Conservation (phyloP, 2,113 vertebrate species). For the Passer montanus region DNA sequence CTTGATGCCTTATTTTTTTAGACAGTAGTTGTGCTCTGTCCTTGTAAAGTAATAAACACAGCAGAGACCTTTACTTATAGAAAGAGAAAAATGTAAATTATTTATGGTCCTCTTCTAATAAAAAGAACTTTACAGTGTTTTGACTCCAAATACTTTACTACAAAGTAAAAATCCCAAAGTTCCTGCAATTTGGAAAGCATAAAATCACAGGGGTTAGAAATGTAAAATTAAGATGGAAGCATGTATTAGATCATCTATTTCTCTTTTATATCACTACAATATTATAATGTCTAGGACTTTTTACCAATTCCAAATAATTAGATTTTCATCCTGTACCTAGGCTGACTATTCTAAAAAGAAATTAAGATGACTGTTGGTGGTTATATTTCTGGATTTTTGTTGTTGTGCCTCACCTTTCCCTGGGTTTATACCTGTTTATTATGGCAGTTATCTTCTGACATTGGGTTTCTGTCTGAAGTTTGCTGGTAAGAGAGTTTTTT, state of each 20-base stretch:
- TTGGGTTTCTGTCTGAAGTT: neutral
- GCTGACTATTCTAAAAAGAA: neutral
- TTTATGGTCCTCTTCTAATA: neutral
- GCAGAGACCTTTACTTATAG: neutral
- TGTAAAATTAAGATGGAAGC: neutral
- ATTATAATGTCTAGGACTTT: neutral
- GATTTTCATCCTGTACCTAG: neutral
- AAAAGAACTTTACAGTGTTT: neutral
- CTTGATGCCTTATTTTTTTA: neutral
- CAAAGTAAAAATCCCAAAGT: neutral
- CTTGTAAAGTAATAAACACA: neutral
- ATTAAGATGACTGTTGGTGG: neutral
- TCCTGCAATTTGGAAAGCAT: neutral
- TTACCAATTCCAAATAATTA: neutral
- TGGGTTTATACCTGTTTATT: neutral
- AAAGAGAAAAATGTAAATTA: neutral
- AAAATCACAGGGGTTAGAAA: neutral
- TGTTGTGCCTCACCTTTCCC: neutral
- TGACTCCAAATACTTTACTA: neutral
- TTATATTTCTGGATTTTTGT: neutral
- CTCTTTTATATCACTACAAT: neutral
- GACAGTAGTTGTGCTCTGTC: fast-evolving
- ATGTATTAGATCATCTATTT: neutral
- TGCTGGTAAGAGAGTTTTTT: neutral
- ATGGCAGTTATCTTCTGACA: neutral